These are phyloP conservation scores for Paradisaea rubra DNA, from an alignment of 2,113 vertebrate species.

Conservation along the genomic window DNA sequence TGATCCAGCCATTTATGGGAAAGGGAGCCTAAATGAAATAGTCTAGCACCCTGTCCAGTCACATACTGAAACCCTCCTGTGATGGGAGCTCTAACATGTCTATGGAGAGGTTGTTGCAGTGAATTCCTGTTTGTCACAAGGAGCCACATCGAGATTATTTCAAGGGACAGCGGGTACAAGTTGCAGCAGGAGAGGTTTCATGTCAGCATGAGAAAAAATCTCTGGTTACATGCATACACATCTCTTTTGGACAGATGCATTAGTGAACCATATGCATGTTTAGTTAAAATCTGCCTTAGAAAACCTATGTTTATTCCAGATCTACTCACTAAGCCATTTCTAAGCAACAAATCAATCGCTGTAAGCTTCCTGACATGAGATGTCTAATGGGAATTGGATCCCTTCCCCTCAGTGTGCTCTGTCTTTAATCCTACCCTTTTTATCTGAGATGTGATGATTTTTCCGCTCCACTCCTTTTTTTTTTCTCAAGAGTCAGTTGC, in stretches of 20 bases:
- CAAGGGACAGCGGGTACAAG: background rate
- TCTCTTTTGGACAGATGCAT: background rate
- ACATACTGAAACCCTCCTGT: background rate
- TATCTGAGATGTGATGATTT: background rate
- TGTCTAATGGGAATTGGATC: background rate
- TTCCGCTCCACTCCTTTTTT: background rate
- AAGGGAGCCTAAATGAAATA: background rate
- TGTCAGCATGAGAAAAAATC: background rate
- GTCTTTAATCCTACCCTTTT: background rate
- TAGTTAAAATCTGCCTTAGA: background rate
- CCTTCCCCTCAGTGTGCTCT: background rate
- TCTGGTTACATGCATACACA: background rate
- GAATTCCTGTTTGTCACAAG: background rate
- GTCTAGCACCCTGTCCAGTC: background rate
- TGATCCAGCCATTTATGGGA: background rate
- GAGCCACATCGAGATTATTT: background rate
- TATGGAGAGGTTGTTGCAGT: background rate
- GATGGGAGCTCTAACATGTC: background rate
- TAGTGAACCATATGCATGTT: background rate
- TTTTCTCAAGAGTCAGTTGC: background rate
- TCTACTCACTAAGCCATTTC: background rate
- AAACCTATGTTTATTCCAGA: background rate
- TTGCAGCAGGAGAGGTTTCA: background rate
- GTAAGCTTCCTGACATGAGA: background rate
- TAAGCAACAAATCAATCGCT: background rate